Evolutionary conservation across 2,888 invertebrate genomes (phyloP), one percentile per base, ranked within the genome.

Genomic region (Tachystola acroxantha): DNA sequence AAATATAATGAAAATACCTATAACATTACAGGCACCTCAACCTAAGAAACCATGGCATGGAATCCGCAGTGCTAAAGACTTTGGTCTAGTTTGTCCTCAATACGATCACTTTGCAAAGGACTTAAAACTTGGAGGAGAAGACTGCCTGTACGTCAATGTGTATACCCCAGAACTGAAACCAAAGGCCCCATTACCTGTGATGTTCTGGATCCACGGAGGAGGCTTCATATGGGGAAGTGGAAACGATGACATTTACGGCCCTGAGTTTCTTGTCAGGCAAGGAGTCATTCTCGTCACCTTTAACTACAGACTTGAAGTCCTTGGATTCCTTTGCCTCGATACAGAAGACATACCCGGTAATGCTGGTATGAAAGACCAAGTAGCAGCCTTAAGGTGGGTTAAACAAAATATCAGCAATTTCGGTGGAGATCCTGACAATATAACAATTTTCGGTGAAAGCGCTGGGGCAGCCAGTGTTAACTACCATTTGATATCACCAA

Each of bases 291-390:
- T 85, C 0, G 79, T 86, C 4, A 81, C 84, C 0, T 36, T 80
- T 2, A 86, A 86, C 44, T 86, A 84, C 40, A 68, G 86, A 43
- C 51, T 85, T 1, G 77, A 69, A 41, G 59, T 60, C 0, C 53
- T 85, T 0, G 86, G 86, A 1, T 86, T 78, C 27, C 67, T 86
- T 0, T 66, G 65, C 4, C 50, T 86, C 0, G 65, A 76, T 9
- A 74, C 71, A 0, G 53, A 66, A 47, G 81, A 86, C 0, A 57
- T 79, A 1, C 80, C 85, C 0, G 86, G 86, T 0, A 86, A 86
- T 24, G 82, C 79, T 10, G 85, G 78, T 1, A 73, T 86, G 68
- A 86, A 86, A 49, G 85, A 86, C 39, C 85, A 85, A 62, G 81
- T 82, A 0, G 64, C 69, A 7, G 84, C 81, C 0, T 52, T 85